phyloP scores from a whole-genome alignment of 2,797 vertebrate genomes.

The Cirrhinus mrigala region DNA sequence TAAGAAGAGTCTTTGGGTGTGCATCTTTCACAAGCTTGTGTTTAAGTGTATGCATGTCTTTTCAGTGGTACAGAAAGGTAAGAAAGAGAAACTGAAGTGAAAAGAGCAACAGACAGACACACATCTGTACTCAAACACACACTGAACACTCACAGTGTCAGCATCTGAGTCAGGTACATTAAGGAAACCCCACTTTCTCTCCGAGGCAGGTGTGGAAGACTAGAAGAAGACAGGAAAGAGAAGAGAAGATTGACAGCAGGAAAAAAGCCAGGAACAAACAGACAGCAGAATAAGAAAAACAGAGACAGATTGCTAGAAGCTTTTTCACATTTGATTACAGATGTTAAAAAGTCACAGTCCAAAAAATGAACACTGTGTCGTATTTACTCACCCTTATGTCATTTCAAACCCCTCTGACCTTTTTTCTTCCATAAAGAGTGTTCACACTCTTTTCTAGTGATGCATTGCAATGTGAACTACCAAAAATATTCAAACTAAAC shows the following conservation, averaged over 20 bases:
- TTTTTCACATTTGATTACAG: background rate
- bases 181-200: slow-evolving; percentile 92
- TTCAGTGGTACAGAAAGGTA: slow-evolving; percentile 28
- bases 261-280: slow-evolving; percentile 13
- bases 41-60: background rate
- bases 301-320: background rate
- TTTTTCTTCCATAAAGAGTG: background rate
- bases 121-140: slow-evolving; percentile 10
- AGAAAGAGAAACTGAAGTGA: slow-evolving; percentile 26
- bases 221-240: slow-evolving; percentile 39
- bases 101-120: slow-evolving; percentile 46
- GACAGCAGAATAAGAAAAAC: slow-evolving; percentile 11
- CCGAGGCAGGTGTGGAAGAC: slow-evolving; percentile 83
- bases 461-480: background rate
- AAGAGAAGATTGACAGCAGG: slow-evolving; percentile 41
- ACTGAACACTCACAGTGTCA: slow-evolving; percentile 92
- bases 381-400: background rate
- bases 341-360: background rate
- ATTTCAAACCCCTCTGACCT: background rate
- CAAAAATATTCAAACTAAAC: background rate
- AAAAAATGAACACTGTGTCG: background rate
- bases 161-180: slow-evolving; percentile 94
- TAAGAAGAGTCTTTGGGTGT: background rate
- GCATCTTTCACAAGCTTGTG: slow-evolving; percentile 17
- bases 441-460: background rate